Evolutionary conservation across 2,797 vertebrate genomes (phyloP).

Genomic region (Phrynocephalus vlangalii): DNA sequence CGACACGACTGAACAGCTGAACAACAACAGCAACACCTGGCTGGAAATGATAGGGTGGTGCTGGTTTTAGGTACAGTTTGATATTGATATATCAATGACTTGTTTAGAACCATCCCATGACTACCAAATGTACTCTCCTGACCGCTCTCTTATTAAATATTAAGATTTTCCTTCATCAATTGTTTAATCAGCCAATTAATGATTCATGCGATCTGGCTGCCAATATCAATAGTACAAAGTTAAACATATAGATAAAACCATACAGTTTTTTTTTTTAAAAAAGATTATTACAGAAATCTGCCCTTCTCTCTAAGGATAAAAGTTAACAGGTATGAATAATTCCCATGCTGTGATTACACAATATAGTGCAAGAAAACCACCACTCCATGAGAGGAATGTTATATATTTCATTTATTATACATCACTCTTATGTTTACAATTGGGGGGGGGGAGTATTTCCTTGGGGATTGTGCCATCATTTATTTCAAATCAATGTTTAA

Average conservation of each 20-base stretch:
- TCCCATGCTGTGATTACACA: conserved; percentile 54
- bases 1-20: too few relatives aligned
- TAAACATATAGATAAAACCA: conserved; percentile 53
- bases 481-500: conserved; percentile 83
- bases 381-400: conserved; percentile 61
- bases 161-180: conserved; percentile 4
- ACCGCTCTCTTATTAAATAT: conserved; percentile 7
- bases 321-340: conserved; percentile 63
- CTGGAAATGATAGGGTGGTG: background rate
- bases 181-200: conserved; percentile 32
- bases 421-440: conserved; percentile 74
- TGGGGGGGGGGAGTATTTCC: conserved; percentile 70
- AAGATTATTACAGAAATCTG: conserved; percentile 54
- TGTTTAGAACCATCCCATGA: background rate
- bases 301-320: conserved; percentile 58
- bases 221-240: conserved; percentile 21
- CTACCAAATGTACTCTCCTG: background rate
- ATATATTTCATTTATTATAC: conserved; percentile 75
- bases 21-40: too few relatives aligned
- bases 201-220: conserved; percentile 8
- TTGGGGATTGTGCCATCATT: conserved; percentile 76
- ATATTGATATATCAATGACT: background rate
- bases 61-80: background rate
- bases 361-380: conserved; percentile 33
- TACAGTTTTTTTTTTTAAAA: conserved; percentile 45